Percentiles rank a stretch among this genome's conserved stretches.
phyloP scores from a whole-genome alignment of 2,888 invertebrate species.

The Oegoconia quadripuncta region DNA sequence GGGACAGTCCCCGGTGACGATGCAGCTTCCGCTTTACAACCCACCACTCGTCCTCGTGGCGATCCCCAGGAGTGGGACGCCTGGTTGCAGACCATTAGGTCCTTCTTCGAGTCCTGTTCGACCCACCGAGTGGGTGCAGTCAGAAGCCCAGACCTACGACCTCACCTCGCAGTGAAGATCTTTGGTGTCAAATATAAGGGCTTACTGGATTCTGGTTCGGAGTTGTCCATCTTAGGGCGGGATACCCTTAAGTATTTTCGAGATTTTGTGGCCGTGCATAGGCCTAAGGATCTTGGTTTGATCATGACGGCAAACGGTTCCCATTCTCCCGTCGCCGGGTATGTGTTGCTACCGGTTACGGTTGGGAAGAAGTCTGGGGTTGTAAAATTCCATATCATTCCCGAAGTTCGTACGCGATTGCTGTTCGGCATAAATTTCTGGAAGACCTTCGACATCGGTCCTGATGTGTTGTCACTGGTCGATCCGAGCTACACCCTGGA shows the following conservation, averaged over 20 bases:
- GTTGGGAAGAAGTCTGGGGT: conserved; percentile 10
- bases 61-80: conserved; percentile 15
- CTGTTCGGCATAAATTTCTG: conserved; percentile 23
- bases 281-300: not conserved
- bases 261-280: too few species aligned
- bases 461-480: too few species aligned
- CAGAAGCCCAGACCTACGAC: conserved; percentile 12
- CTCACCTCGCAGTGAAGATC: conserved; percentile 15
- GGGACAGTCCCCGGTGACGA: too few species aligned
- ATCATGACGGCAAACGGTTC: not conserved
- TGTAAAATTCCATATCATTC: conserved; percentile 15
- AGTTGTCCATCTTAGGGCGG: conserved; percentile 21
- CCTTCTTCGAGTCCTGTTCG: conserved; percentile 15
- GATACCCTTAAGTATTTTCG: conserved; percentile 8
- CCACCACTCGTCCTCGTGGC: too few species aligned
- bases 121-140: too few species aligned
- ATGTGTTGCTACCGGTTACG: conserved; percentile 9
- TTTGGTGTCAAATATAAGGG: conserved; percentile 7
- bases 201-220: conserved; percentile 22
- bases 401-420: conserved; percentile 11
- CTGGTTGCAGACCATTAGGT: conserved; percentile 15
- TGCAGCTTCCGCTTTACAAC: too few species aligned
- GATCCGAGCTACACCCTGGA: conserved; percentile 15
- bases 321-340: conserved; percentile 13
- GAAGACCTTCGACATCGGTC: too few species aligned